phyloP scores from a whole-genome alignment of 2,113 vertebrate species.

The Heloderma charlesbogerti region DNA sequence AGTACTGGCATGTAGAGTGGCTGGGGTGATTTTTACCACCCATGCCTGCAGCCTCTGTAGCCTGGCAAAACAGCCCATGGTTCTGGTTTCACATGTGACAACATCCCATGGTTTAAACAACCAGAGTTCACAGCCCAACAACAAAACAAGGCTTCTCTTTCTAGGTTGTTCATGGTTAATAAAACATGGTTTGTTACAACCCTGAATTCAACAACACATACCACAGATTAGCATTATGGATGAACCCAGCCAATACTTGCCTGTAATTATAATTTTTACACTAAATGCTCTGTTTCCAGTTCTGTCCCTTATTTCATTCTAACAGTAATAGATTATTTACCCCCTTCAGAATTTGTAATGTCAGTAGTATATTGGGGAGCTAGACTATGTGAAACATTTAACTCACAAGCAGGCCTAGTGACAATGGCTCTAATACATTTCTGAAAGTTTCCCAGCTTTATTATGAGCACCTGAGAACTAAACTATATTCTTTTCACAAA shows the following conservation, averaged over 20 bases:
- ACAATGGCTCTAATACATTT: background rate
- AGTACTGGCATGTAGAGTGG: no score
- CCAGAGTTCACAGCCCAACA: no score
- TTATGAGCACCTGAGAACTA: background rate
- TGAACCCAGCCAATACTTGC: background rate
- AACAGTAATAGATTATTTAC: background rate
- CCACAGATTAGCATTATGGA: no score
- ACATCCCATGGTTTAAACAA: no score
- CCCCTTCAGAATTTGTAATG: background rate
- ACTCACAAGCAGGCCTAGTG: background rate
- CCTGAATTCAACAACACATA: no score
- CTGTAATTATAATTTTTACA: background rate
- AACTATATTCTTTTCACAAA: background rate
- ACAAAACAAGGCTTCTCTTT: no score
- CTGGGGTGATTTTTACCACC: no score
- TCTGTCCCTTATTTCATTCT: background rate
- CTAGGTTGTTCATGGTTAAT: no score
- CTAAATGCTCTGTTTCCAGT: background rate
- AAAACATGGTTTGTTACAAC: no score
- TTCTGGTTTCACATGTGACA: no score
- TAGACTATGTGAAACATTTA: background rate
- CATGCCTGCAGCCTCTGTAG: no score
- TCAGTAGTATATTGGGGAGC: background rate
- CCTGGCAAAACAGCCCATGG: no score
- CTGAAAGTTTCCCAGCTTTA: background rate